phyloP scores from a whole-genome alignment of 2,888 invertebrate genomes.

The Graphium colonna region DNA sequence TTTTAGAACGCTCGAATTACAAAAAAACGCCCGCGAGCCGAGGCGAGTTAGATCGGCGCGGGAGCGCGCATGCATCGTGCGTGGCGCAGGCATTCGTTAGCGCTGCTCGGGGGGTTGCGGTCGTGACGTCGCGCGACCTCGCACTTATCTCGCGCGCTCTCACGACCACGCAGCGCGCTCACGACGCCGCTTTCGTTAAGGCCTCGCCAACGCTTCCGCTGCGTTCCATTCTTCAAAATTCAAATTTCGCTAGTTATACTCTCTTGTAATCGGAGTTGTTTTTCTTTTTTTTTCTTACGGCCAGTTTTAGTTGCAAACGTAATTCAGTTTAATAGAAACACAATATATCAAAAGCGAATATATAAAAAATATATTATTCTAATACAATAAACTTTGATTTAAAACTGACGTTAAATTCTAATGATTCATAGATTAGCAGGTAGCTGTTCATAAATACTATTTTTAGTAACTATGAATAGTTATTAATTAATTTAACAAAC shows the following conservation, averaged over 20 bases:
- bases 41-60: constrained; percentile 22
- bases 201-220: constrained; percentile 32
- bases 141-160: constrained; percentile 71
- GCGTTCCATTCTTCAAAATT: constrained; percentile 30
- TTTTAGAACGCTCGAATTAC: constrained; percentile 9
- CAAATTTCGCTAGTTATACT: too few species aligned
- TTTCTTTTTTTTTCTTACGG: too few species aligned
- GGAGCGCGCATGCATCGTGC: constrained; percentile 32
- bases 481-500: too few species aligned
- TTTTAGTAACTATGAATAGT: too few species aligned
- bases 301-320: too few species aligned
- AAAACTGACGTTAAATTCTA: too few species aligned
- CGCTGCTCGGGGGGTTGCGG: constrained; percentile 43
- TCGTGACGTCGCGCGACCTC: constrained; percentile 69
- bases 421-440: too few species aligned
- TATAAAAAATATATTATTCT: not conserved
- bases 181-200: constrained; percentile 60
- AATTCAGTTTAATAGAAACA: too few species aligned
- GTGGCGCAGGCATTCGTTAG: constrained; percentile 32
- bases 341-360: too few species aligned
- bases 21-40: constrained; percentile 10
- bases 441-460: too few species aligned
- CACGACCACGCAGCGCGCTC: constrained; percentile 67
- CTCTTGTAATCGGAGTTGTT: too few species aligned
- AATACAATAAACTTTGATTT: not conserved